Percentiles rank a stretch among this genome's conserved stretches.
Evolutionary conservation across 2,797 vertebrate genomes (phyloP).

Genomic region (Acanthis flammea): DNA sequence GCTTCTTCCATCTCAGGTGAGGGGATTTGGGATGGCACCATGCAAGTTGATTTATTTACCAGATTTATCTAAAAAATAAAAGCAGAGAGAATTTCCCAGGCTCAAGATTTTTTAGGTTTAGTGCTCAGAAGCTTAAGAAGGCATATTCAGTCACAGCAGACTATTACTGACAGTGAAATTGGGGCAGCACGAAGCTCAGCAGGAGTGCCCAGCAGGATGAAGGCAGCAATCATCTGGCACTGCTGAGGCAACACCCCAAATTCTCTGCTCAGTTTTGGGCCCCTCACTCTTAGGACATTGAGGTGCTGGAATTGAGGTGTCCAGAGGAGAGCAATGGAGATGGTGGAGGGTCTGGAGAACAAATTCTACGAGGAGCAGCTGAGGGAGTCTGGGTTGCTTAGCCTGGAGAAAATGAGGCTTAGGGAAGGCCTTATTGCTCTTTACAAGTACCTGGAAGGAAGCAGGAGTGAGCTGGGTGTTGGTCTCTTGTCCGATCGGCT

Average conservation of each 20-base stretch:
- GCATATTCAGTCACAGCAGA: background rate
- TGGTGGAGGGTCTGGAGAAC: background rate
- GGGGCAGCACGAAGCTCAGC: background rate
- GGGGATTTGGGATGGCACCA: background rate
- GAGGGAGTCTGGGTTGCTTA: background rate
- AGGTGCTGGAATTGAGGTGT: accelerated
- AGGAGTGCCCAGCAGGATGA: background rate
- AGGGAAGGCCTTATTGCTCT: accelerated
- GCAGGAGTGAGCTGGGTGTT: background rate
- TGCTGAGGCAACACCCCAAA: background rate
- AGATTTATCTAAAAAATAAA: background rate
- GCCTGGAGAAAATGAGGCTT: background rate
- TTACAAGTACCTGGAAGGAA: background rate
- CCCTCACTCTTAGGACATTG: background rate
- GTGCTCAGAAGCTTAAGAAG: background rate
- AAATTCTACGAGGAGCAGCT: accelerated
- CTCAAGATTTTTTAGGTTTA: background rate
- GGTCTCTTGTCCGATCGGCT: no score
- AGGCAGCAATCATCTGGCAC: background rate
- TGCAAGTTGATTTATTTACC: background rate
- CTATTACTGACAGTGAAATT: background rate
- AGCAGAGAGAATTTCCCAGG: background rate
- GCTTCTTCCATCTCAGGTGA: background rate
- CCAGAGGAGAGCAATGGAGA: background rate
- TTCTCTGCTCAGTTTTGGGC: background rate